Conservation (phyloP, 2,888 invertebrate species). For the Plutella xylostella region DNA sequence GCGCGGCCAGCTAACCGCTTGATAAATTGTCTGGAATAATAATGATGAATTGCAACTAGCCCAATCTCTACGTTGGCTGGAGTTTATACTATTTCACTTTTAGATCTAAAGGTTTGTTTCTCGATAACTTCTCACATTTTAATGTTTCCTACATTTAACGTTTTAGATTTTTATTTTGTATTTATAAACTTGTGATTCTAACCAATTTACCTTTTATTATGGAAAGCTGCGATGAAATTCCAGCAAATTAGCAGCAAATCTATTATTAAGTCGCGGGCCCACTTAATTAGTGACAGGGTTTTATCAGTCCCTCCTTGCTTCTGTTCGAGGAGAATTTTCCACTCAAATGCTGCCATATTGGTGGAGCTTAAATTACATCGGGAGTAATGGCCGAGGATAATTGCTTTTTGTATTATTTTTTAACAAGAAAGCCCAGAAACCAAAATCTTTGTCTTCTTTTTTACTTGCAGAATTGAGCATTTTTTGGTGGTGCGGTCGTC, state of each 20-base stretch:
- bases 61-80: constrained; percentile 42
- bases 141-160: too few species aligned
- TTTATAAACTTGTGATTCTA: too few species aligned
- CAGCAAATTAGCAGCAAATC: constrained; percentile 63
- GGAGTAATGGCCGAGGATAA: constrained; percentile 24
- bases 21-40: constrained; percentile 71
- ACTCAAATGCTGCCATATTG: constrained; percentile 50
- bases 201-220: too few species aligned
- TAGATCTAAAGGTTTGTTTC: too few species aligned
- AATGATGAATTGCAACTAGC: constrained; percentile 70
- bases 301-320: constrained; percentile 57
- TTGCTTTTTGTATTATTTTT: constrained; percentile 4
- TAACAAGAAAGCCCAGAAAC: not conserved
- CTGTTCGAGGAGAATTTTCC: constrained; percentile 50
- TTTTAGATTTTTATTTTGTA: too few species aligned
- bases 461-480: too few species aligned
- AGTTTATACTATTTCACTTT: not conserved
- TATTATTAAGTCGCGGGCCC: constrained; percentile 58
- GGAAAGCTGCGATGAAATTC: constrained; percentile 36
- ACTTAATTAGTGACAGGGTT: constrained; percentile 66
- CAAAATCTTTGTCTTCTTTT: too few species aligned
- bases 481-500: too few species aligned
- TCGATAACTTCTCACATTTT: too few species aligned
- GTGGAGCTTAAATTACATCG: constrained; percentile 55
- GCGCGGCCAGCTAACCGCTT: constrained; percentile 65